These are phyloP conservation scores for Hypselothyrea guttata DNA, from an alignment of 2,888 invertebrate species.

Conservation along the genomic window DNA sequence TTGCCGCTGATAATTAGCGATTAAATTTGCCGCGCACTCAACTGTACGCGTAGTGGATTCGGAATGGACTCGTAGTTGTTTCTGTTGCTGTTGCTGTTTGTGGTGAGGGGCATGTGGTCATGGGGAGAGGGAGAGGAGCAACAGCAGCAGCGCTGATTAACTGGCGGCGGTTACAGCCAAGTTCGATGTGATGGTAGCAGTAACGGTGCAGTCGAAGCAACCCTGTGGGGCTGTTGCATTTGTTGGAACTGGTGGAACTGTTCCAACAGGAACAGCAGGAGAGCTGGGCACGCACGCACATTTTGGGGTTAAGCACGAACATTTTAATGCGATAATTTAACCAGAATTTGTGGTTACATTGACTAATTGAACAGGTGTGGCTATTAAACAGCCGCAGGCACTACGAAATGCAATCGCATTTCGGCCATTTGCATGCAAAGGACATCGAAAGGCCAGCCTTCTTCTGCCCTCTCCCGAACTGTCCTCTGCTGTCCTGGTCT, in stretches of 20 bases:
- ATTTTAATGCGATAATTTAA: conserved; percentile 82
- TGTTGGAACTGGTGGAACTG: background rate
- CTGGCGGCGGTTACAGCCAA: conserved; percentile 66
- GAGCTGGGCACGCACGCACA: conserved; percentile 62
- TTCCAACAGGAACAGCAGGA: conserved; percentile 44
- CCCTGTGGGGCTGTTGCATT: conserved; percentile 14
- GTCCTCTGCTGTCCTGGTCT: background rate
- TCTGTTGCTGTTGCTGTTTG: conserved; percentile 27
- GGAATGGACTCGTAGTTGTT: conserved; percentile 2
- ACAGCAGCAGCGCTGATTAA: conserved; percentile 65
- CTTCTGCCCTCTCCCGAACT: conserved; percentile 13
- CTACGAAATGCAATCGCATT: conserved; percentile 57
- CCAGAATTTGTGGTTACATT: conserved; percentile 82
- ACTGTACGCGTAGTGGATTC: conserved; percentile 51
- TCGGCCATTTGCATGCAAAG: conserved; percentile 53
- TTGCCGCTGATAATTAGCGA: conserved; percentile 75
- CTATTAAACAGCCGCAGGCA: conserved; percentile 77
- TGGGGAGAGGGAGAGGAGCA: conserved; percentile 12
- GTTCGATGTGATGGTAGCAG: conserved; percentile 55
- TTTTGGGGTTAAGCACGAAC: conserved; percentile 81
- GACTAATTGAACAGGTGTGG: conserved; percentile 82
- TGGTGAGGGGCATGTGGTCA: conserved; percentile 50
- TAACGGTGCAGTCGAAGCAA: conserved; percentile 10
- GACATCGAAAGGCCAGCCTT: conserved; percentile 21
- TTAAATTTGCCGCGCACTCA: conserved; percentile 62